phyloP scores from a whole-genome alignment of 2,797 vertebrate genomes.

The Hyperoplus lanceolatus region DNA sequence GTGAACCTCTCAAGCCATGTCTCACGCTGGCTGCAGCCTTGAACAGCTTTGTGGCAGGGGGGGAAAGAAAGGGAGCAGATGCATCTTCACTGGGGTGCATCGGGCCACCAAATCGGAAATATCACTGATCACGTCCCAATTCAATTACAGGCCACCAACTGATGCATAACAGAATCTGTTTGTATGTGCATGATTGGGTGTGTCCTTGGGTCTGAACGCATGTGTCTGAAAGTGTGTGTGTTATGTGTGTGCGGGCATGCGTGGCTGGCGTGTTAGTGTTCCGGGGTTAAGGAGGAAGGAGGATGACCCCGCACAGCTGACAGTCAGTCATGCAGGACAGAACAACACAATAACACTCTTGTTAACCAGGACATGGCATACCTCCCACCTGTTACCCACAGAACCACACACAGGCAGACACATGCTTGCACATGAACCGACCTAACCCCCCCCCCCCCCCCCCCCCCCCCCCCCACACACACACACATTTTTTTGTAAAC shows the following conservation, averaged over 20 bases:
- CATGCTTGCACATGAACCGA: slow-evolving; percentile 71
- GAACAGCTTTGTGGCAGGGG: slow-evolving; percentile 58
- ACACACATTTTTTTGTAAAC: slow-evolving; percentile 33
- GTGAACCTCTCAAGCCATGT: slow-evolving; percentile 68
- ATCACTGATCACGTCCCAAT: slow-evolving; percentile 81
- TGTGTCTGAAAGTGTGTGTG: slow-evolving; percentile 58
- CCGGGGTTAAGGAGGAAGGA: slow-evolving; percentile 72
- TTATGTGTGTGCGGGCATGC: slow-evolving; percentile 80
- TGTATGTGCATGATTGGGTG: slow-evolving; percentile 71
- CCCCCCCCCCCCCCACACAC: slow-evolving; percentile 5
- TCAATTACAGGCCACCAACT: slow-evolving; percentile 81
- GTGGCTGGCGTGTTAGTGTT: slow-evolving; percentile 74
- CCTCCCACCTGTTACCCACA: slow-evolving; percentile 83
- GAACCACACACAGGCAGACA: slow-evolving; percentile 76
- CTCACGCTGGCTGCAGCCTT: slow-evolving; percentile 63
- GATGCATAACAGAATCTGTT: slow-evolving; percentile 77
- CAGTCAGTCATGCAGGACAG: slow-evolving; percentile 85
- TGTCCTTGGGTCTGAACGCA: slow-evolving; percentile 68
- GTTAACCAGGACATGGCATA: slow-evolving; percentile 83
- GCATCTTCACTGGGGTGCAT: slow-evolving; percentile 77
- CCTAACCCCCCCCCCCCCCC: slow-evolving; percentile 16
- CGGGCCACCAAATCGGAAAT: slow-evolving; percentile 80
- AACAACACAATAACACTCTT: slow-evolving; percentile 84
- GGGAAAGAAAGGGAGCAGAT: slow-evolving; percentile 71
- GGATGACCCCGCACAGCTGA: slow-evolving; percentile 83